Evolutionary conservation across 2,797 vertebrate species (phyloP), one percentile per base, ranked within the genome.

Genomic region (Dendrocincla tyrannina): DNA sequence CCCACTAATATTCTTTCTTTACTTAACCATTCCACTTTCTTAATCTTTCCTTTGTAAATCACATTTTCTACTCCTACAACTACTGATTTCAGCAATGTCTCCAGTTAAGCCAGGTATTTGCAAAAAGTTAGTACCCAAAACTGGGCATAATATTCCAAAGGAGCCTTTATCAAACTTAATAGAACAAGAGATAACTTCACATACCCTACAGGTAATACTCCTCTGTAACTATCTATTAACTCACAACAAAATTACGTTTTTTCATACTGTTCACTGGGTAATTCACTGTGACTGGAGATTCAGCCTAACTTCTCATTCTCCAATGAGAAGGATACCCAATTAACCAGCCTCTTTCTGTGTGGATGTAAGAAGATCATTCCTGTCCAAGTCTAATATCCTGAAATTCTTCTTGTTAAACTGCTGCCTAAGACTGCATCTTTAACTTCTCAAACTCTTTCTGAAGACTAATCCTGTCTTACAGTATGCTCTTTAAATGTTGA

Each of bases 241-340:
- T 85, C 85, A 85, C 66, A 83, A 74, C 10, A 88, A 88, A 96
- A 93, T 58, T 53, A 64, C n/a, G n/a, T 53, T 88, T 90, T 85
- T 78, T 77, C 77, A 80, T 78, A 53, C 58, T 77, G 32, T 68
- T 85, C 32, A 22, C 41, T 85, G 59, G 25, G 25, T 80, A 52
- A 87, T 80, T 92, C 56, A 60, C 70, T 78, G 59, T 78, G 73
- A 90, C 0, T 0, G 32, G n/a, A 93, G 30, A 88, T 70, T 49
- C 55, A 70, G 42, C 27, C 62, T 64, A 84, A 59, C 37, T 41
- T 75, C 30, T 89, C 84, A 64, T 78, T 84, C 69, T 56, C 42
- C 37, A 49, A 5, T 73, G 41, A 88, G 67, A 17, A 72, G 22
- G 83, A 72, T 28, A 85, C 59, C 60, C 53, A 60, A 0, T 75